Evolutionary conservation across 2,888 invertebrate genomes (phyloP).

Genomic region (Chesias legatella): DNA sequence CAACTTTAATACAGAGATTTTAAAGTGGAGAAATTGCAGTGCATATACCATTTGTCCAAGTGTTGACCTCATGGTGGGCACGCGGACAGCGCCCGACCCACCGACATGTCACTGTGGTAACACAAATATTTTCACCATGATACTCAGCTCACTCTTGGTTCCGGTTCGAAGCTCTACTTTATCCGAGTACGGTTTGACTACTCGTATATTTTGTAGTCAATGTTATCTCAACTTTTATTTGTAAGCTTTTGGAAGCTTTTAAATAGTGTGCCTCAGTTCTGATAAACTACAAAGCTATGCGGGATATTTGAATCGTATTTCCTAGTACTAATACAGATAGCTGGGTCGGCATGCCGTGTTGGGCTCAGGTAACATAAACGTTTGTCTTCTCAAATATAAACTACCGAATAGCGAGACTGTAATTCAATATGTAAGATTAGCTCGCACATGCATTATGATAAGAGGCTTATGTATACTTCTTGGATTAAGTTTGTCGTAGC

Average conservation of each 20-base stretch:
- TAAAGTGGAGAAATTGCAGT: background rate
- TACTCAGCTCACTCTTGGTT: constrained; percentile 26
- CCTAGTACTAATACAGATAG: constrained; percentile 6
- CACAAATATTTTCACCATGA: constrained; percentile 22
- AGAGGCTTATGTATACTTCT: background rate
- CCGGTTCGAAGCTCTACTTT: constrained; percentile 8
- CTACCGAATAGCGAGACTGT: constrained; percentile 24
- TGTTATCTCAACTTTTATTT: constrained; percentile 18
- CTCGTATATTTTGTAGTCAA: constrained; percentile 11
- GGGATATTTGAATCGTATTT: constrained; percentile 7
- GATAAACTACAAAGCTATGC: constrained; percentile 1
- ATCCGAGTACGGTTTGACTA: constrained; percentile 3
- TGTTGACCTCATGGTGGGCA: constrained; percentile 7
- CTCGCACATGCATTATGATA: constrained; percentile 6
- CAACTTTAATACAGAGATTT: background rate
- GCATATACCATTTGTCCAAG: constrained; percentile 6
- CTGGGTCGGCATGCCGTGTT: background rate
- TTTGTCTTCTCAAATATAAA: constrained; percentile 19
- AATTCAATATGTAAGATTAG: constrained; percentile 23
- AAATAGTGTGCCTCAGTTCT: background rate
- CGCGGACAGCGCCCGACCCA: constrained; percentile 24
- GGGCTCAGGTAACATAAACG: constrained; percentile 14
- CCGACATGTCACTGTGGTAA: constrained; percentile 28
- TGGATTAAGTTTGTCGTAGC: background rate
- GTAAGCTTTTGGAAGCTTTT: constrained; percentile 2